A percentile compares a stretch with the other conserved stretches of the same genome.
phyloP scores from a whole-genome alignment of 2,888 invertebrate species.

The Meandrusa payeni region DNA sequence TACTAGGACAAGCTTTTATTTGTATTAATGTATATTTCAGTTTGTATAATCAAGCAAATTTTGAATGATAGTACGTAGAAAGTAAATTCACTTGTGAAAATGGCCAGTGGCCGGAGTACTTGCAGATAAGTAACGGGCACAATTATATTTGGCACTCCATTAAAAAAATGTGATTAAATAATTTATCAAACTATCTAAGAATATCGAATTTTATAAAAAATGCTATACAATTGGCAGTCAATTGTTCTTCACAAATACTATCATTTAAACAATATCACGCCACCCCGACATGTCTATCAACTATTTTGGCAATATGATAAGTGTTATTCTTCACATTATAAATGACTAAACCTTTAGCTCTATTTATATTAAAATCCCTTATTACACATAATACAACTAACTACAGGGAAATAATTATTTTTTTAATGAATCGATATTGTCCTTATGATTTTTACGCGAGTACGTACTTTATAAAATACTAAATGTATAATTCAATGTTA shows the following conservation, averaged over 20 bases:
- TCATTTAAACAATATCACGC: slow-evolving; percentile 74
- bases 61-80: slow-evolving; percentile 38
- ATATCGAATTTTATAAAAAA: slow-evolving; percentile 73
- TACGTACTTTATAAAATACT: slow-evolving; percentile 76
- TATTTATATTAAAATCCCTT: slow-evolving; percentile 71
- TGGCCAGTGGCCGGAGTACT: slow-evolving; percentile 41
- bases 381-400: slow-evolving; percentile 48
- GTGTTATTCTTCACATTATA: slow-evolving; percentile 45
- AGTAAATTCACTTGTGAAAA: slow-evolving; percentile 41
- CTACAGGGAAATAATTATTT: slow-evolving; percentile 68
- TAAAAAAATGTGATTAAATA: slow-evolving; percentile 70
- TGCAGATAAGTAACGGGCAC: slow-evolving; percentile 41
- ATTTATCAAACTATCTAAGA: slow-evolving; percentile 72
- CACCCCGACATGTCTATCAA: slow-evolving; percentile 54
- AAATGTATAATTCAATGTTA: slow-evolving; percentile 68
- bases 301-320: slow-evolving; percentile 65
- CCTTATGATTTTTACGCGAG: slow-evolving; percentile 78
- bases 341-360: slow-evolving; percentile 52
- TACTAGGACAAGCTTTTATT: slow-evolving; percentile 65
- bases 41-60: slow-evolving; percentile 39
- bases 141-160: slow-evolving; percentile 71
- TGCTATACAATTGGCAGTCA: slow-evolving; percentile 77
- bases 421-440: slow-evolving; percentile 77
- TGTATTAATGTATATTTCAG: slow-evolving; percentile 49
- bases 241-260: slow-evolving; percentile 67